Conservation (phyloP, 2,113 vertebrate genomes). For the Tichodroma muraria region DNA sequence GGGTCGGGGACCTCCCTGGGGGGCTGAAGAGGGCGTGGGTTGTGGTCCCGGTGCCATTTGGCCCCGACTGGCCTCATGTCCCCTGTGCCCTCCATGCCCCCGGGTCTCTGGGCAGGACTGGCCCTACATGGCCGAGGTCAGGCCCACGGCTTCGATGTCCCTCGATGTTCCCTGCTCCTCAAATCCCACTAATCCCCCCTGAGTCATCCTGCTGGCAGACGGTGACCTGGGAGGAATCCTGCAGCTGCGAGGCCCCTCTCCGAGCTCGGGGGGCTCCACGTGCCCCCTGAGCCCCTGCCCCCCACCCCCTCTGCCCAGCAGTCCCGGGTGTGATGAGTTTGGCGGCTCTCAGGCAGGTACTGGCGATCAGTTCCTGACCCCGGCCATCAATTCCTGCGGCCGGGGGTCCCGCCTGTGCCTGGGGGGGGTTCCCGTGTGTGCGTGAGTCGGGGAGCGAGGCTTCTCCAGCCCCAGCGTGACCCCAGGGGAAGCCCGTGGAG, state of each 20-base stretch:
- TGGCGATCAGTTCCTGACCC: too few species aligned
- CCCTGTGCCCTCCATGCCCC: background rate
- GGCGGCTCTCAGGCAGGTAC: background rate
- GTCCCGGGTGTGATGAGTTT: accelerated
- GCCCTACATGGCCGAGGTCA: background rate
- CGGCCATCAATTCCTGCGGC: background rate
- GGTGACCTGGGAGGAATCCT: constrained; percentile 45
- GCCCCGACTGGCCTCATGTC: background rate
- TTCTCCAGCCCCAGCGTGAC: background rate
- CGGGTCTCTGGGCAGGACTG: background rate
- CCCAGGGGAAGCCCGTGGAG: background rate
- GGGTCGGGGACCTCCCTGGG: background rate
- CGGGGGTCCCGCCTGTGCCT: background rate
- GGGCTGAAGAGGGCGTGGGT: accelerated
- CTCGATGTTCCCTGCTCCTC: background rate
- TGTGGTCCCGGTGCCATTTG: accelerated
- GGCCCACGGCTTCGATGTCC: background rate
- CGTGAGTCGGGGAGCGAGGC: background rate
- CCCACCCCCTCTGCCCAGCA: background rate
- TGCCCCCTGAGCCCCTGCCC: background rate
- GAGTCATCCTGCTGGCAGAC: constrained; percentile 31
- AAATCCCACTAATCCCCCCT: constrained; percentile 59
- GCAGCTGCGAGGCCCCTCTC: background rate
- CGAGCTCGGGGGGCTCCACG: accelerated
- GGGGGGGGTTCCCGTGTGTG: too few species aligned